Base-by-base conservation (phyloP, 2,888 invertebrate species). In the Rhingia campestris region DNA sequence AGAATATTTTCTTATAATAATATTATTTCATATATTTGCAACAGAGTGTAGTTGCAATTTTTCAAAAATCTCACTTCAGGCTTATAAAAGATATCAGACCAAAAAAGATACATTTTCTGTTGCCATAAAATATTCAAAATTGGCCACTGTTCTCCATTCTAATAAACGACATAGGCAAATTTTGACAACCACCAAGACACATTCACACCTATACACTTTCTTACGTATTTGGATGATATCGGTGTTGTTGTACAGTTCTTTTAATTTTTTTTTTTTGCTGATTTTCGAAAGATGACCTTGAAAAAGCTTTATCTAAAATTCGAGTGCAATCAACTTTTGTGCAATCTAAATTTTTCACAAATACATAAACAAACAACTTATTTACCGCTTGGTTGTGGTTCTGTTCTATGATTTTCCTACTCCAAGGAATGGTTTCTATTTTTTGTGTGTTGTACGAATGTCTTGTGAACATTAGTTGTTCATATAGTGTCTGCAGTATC, bases 261-360 rank as follows among this genome's bases (percentile, higher is more conserved):
- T 4, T 30, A 4, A 12, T 66, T 32, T 47, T 64, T 49, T 35
- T 72, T 70, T 64, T 64, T 10, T 37, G 53, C 53, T 53, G 85
- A 87, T 88, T 87, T 89, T 89, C 88, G 87, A 88, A 87, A 86
- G 88, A 88, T 90, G 90, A 90, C 90, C 90, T 90, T 90, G 90
- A 90, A 90, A 90, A 90, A 89, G 90, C 91, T 90, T 89, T 90
- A 91, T 91, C 91, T 89, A 90, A 90, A 90, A 89, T 88, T 89
- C 88, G 90, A 90, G 90, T 91, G 90, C 91, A 90, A 90, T 90
- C 90, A 91, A 90, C 90, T 90, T 88, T 89, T 73, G 80, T 80
- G 84, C 84, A 84, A 84, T 84, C 84, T 74, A 84, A 84, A 41
- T 74, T 74, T 56, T 64, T 67, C 63, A 59, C 58, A 39, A 53